These are phyloP conservation scores for Portunus trituberculatus DNA, from an alignment of 1,140 invertebrate species.

Conservation along the genomic window DNA sequence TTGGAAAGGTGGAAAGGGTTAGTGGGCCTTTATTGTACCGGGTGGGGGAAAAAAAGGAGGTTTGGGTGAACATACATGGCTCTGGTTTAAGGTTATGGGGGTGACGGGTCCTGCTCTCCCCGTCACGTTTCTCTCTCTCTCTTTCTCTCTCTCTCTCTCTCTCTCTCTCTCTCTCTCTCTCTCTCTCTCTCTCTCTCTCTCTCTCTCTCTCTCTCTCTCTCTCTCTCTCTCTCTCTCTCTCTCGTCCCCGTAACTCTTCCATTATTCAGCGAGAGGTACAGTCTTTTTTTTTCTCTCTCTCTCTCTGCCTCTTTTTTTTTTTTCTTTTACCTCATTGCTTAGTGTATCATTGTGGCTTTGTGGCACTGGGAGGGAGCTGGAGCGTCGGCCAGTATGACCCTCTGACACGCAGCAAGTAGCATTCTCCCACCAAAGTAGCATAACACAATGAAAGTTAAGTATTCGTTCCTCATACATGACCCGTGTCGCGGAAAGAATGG, in stretches of 20 bases:
- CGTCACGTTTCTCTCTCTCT: not conserved
- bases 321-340: not conserved
- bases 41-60: too few species aligned
- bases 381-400: not conserved
- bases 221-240: conserved; percentile 23
- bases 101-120: not conserved
- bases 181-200: not conserved
- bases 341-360: not conserved
- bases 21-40: too few species aligned
- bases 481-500: too few species aligned
- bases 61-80: not conserved
- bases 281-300: not conserved
- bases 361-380: not conserved
- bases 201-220: not conserved
- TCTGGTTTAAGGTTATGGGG: too few species aligned
- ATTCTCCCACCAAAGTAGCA: not conserved
- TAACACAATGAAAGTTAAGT: not conserved
- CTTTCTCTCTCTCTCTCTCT: not conserved
- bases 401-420: not conserved
- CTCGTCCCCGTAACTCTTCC: not conserved
- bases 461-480: too few species aligned
- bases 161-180: not conserved
- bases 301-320: not conserved
- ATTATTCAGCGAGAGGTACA: not conserved
- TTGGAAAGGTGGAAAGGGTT: too few species aligned